Conservation (phyloP, 2,113 vertebrate genomes). For the human region GRCh38 chr21:29545501-29546000, state of each 20-base stretch:
- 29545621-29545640: fast-evolving
- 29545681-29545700: not conserved
- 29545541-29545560: not conserved
- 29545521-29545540: not conserved
- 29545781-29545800: not conserved
- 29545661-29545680: not conserved
- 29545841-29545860: not conserved
- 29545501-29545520: not conserved
- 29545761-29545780: not conserved
- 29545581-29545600: not conserved
- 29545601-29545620: not conserved
- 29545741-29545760: not conserved
- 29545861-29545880: not conserved
- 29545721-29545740: not conserved
- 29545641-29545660: not conserved
- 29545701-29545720: not conserved
- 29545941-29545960: not conserved
- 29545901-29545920: not conserved
- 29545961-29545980: fast-evolving
- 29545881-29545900: not conserved
- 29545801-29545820: not conserved
- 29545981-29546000: not conserved
- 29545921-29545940: not conserved
- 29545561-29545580: not conserved
- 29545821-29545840: not conserved